Base-by-base conservation (phyloP, 2,888 invertebrate species). In the Tetheella fluctuosa region DNA sequence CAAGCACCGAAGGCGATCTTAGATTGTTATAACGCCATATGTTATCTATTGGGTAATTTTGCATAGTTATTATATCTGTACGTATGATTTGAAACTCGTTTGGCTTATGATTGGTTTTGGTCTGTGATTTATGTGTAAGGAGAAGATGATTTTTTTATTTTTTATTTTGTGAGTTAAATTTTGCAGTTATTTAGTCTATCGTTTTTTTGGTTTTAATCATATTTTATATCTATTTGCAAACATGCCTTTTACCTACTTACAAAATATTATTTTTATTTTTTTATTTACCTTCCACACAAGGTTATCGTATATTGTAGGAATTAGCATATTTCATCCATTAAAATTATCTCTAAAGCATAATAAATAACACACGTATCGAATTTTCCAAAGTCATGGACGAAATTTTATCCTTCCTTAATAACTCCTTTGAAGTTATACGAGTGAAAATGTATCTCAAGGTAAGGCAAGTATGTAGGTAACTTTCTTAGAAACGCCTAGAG, bases 1-100 rank as follows among this genome's bases (percentile, higher is more conserved):
- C 89, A 92, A 86, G 84, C 71, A 73, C 77, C 79, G 71, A 79
- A 81, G 80, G 76, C 79, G 79, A 81, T 84, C 82, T 81, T 68
- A 69, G 69, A 77, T 83, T 71, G 78, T 85, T 85, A 79, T 78
- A 80, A 80, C 85, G 80, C 88, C 91, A 90, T 88, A 84, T 90
- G 90, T 82, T 81, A 73, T 76, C 69, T 76, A 76, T 71, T 70
- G 65, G 65, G 74, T 78, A 58, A 74, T 77, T 83, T 81, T 75
- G 81, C 83, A 73, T 74, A 72, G 71, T 73, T 71, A 71, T 72
- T 70, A 23, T 59, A 34, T 58, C 61, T 60, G 73, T 71, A 68
- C 61, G 67, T 61, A 57, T 66, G 61, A 66, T 70, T 64, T 62
- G 48, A 20, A 20, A 48, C 48, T 57, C 61, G 56, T 57, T 59